phyloP scores from a whole-genome alignment of 1,140 invertebrate genomes.

The Asobara japonica region DNA sequence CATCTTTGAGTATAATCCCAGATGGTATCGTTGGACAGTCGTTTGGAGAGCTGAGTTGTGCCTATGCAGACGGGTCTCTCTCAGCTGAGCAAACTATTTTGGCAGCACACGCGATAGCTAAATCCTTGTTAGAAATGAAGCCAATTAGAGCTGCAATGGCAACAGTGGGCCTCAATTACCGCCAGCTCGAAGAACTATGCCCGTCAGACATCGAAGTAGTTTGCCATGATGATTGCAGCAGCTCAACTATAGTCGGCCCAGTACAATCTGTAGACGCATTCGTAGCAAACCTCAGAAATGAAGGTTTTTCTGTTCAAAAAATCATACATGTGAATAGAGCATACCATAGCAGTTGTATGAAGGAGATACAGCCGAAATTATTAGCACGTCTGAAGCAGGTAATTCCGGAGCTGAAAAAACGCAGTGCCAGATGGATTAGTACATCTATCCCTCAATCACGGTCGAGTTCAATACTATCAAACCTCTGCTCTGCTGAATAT shows the following conservation, averaged over 20 bases:
- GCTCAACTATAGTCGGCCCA: slow-evolving; percentile 78
- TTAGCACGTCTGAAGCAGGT: slow-evolving; percentile 77
- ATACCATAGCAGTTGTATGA: slow-evolving; percentile 74
- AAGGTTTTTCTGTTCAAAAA: slow-evolving; percentile 77
- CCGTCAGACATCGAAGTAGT: slow-evolving; percentile 73
- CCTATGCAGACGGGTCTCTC: slow-evolving; percentile 84
- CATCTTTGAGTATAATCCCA: slow-evolving; percentile 72
- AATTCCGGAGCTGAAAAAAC: slow-evolving; percentile 73
- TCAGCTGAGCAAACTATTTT: slow-evolving; percentile 83
- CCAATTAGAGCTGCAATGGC: slow-evolving; percentile 86
- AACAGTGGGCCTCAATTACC: slow-evolving; percentile 72
- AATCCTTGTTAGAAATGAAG: slow-evolving; percentile 81
- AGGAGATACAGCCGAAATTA: slow-evolving; percentile 74
- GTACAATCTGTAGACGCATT: slow-evolving; percentile 63
- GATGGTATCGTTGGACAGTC: slow-evolving; percentile 85
- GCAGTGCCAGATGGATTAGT: slow-evolving; percentile 82
- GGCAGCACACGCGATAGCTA: slow-evolving; percentile 84
- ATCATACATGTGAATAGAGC: slow-evolving; percentile 77
- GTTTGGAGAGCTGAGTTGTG: slow-evolving; percentile 81
- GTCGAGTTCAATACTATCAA: slow-evolving; percentile 78
- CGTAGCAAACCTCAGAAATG: slow-evolving; percentile 64
- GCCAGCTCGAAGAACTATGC: slow-evolving; percentile 65
- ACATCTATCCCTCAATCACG: slow-evolving; percentile 80
- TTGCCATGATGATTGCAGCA: slow-evolving; percentile 77
- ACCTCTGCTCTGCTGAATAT: too few species aligned